Evolutionary conservation across 2,797 vertebrate genomes (phyloP).

Genomic region (Carapus acus): DNA sequence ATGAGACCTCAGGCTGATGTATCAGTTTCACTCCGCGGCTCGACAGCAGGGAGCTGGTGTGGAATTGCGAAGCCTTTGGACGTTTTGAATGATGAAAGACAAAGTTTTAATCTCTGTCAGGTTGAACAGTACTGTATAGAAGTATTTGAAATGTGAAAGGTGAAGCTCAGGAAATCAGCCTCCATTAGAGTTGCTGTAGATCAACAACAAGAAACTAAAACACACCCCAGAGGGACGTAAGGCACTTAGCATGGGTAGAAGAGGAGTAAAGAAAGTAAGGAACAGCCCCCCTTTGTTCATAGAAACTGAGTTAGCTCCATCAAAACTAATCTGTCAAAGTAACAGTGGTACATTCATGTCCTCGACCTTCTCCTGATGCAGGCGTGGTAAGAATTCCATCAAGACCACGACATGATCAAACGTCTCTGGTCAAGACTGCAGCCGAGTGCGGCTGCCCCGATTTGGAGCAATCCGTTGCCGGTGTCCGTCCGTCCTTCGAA

Average conservation of each 20-base stretch:
- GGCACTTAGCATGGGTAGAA: no score
- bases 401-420: constrained; percentile 30
- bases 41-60: neutral
- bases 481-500: constrained; percentile 52
- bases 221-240: no score
- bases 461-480: constrained; percentile 36
- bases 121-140: no score
- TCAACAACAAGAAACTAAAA: no score
- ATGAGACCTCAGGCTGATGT: constrained; percentile 3
- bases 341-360: neutral
- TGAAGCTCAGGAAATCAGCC: no score
- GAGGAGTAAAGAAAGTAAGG: no score
- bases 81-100: neutral
- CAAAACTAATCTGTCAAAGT: neutral
- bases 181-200: no score
- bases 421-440: constrained; percentile 22
- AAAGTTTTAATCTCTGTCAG: no score
- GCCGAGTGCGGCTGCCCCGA: constrained; percentile 35
- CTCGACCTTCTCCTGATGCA: neutral
- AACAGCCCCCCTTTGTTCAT: no score
- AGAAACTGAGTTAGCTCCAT: no score
- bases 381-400: constrained; percentile 9
- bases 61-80: constrained; percentile 1
- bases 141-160: no score
- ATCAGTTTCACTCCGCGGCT: neutral